Base-by-base conservation (phyloP, 2,113 vertebrate genomes). In the Nothoprocta perdicaria region DNA sequence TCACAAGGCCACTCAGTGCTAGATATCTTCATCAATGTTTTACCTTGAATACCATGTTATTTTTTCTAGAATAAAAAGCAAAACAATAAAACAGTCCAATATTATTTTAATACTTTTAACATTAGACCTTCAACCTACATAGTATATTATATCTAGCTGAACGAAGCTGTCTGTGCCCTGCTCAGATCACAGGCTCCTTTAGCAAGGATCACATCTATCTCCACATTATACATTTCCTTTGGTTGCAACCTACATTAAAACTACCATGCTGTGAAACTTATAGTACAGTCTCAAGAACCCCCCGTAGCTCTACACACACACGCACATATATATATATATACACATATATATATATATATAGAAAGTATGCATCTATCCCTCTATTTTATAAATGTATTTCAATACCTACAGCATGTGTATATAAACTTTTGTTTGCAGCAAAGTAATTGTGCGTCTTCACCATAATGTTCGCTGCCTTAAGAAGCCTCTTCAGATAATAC, bases 31-130 rank as follows among this genome's bases (percentile, higher is more conserved):
- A 1, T 48, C 63, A 90, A 22, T 41, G 75, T 93, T 94, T 92
- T 74, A 95, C 93, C 94, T 92, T 96, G 95, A 97, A 97, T 94
- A 90, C 40, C 40, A 62, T 40, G 40, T 76, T 96, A 94, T 94
- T 96, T 97, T 93, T 97, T 95, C 67, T 90, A 83, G 73, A 90
- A 63, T 82, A 85, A 61, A 75, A 95, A 87, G 6, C 43, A 68
- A 91, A 92, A 60, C 18, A 91, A 92, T 76, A 55, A 82, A 90
- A 41, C 24, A 86, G 31, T 76, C 69, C 29, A 77, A 69, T 86
- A 75, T 88, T 88, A 92, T 88, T 92, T 91, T 88, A 90, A 81
- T 68, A 78, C 35, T 68, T 93, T 93, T 79, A 91, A 92, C 72
- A 81, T 17, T 81, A 66, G 52, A 82, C 76, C 60, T 93, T 92